Conservation (phyloP, 2,113 vertebrate species). For the Meles meles region DNA sequence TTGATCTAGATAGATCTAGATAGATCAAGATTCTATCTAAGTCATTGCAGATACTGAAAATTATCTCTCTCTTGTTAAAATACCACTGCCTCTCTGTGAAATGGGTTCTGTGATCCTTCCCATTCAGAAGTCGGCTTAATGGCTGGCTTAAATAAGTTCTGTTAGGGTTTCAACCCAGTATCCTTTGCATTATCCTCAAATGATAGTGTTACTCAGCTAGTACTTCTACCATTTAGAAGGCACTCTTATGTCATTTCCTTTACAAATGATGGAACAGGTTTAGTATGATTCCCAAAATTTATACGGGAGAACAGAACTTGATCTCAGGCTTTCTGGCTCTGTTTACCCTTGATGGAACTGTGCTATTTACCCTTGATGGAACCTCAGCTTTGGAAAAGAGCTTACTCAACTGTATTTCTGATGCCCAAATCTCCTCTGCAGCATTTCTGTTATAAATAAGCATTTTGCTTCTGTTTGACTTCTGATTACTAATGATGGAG, state of each 20-base stretch:
- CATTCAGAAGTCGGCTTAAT: slow-evolving; percentile 7
- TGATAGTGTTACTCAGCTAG: not conserved
- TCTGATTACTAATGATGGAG: not conserved
- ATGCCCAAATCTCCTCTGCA: not conserved
- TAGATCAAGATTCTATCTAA: not conserved
- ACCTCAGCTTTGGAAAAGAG: slow-evolving; percentile 2
- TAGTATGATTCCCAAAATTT: not conserved
- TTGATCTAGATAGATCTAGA: not conserved
- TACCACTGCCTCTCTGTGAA: not conserved
- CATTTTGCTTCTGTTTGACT: slow-evolving; percentile 7
- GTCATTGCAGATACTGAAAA: not conserved
- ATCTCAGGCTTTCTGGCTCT: not conserved
- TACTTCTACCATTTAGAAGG: not conserved
- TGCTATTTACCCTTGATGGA: not conserved
- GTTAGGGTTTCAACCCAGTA: not conserved
- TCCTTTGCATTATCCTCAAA: not conserved
- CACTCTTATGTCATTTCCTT: not conserved
- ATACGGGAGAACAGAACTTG: not conserved
- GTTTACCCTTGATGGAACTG: not conserved
- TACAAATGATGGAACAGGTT: not conserved
- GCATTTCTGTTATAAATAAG: slow-evolving; percentile 4
- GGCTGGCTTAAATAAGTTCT: not conserved
- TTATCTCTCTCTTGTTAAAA: not conserved
- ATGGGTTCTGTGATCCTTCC: not conserved
- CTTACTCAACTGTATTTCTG: not conserved